phyloP scores from a whole-genome alignment of 1,140 invertebrate genomes.

The Heterodera schachtii region DNA sequence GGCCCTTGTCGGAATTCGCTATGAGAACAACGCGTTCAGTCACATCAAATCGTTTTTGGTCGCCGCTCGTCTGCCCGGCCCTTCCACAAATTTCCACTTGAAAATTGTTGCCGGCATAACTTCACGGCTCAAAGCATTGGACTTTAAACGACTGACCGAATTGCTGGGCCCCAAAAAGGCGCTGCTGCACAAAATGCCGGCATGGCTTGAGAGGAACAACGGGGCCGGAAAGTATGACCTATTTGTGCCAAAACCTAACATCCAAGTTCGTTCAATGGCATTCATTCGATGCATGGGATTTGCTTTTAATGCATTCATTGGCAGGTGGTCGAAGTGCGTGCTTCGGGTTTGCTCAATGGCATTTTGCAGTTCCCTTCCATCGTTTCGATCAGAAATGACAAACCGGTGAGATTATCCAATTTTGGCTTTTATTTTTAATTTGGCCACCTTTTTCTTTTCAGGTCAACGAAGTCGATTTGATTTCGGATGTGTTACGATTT shows the following conservation, averaged over 20 bases:
- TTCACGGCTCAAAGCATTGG: constrained; percentile 37
- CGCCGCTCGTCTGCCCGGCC: constrained; percentile 30
- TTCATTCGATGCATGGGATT: not conserved
- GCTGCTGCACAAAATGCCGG: constrained; percentile 12
- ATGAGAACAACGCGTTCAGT: constrained; percentile 27
- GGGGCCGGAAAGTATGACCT: constrained; percentile 18
- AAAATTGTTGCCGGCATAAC: constrained; percentile 46
- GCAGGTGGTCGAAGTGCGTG: constrained; percentile 50
- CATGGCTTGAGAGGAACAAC: constrained; percentile 33
- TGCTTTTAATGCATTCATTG: not conserved
- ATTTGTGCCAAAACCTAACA: constrained; percentile 32
- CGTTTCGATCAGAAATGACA: constrained; percentile 39
- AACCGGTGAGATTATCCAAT: constrained; percentile 30
- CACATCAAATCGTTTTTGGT: constrained; percentile 47
- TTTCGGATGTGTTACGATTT: constrained; percentile 29
- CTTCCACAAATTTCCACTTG: constrained; percentile 24
- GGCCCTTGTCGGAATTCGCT: constrained; percentile 52
- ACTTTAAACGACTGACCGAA: constrained; percentile 41
- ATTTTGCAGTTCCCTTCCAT: constrained; percentile 50
- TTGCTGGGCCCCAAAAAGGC: constrained; percentile 21
- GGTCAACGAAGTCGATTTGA: constrained; percentile 37
- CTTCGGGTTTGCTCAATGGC: constrained; percentile 51
- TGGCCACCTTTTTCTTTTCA: constrained; percentile 13
- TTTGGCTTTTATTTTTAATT: not conserved
- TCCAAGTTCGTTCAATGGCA: constrained; percentile 2